Conservation (phyloP, 2,888 invertebrate species). For the Lasiommata megera region DNA sequence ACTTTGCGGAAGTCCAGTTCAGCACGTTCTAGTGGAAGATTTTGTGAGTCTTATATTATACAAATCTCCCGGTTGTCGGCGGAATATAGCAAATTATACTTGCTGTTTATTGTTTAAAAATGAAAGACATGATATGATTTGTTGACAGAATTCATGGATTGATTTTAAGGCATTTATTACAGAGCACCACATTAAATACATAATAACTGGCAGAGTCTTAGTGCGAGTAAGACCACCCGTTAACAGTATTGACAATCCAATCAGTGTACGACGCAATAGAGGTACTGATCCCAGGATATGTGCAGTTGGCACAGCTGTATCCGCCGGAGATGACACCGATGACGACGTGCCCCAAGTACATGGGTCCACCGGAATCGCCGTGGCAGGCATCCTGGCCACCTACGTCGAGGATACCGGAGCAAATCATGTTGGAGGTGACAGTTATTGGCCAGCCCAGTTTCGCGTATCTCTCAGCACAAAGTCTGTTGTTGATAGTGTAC, state of each 20-base stretch:
- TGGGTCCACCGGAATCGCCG: conserved; percentile 53
- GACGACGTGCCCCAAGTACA: conserved; percentile 43
- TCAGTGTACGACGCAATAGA: conserved; percentile 44
- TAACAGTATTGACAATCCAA: conserved; percentile 23
- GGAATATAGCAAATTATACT: too few relatives aligned
- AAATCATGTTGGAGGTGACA: conserved; percentile 57
- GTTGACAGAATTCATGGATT: too few relatives aligned
- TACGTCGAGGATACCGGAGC: conserved; percentile 53
- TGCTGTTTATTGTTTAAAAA: too few relatives aligned
- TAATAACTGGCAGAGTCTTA: too few relatives aligned
- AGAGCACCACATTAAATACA: too few relatives aligned
- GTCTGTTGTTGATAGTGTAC: conserved; percentile 49
- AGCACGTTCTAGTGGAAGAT: too few relatives aligned
- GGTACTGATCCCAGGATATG: conserved; percentile 64
- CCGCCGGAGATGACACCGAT: conserved; percentile 67
- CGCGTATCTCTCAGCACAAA: conserved; percentile 54
- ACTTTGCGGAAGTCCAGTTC: too few relatives aligned
- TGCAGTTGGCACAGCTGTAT: conserved; percentile 55
- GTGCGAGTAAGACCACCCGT: neutral
- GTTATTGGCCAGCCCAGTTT: conserved; percentile 36
- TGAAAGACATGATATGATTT: too few relatives aligned
- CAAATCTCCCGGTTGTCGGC: too few relatives aligned
- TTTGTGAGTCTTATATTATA: too few relatives aligned
- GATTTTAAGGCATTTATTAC: too few relatives aligned
- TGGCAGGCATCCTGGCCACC: conserved; percentile 47